Base-by-base conservation (phyloP, 2,888 invertebrate species). In the Callyntrura guangdongensis region DNA sequence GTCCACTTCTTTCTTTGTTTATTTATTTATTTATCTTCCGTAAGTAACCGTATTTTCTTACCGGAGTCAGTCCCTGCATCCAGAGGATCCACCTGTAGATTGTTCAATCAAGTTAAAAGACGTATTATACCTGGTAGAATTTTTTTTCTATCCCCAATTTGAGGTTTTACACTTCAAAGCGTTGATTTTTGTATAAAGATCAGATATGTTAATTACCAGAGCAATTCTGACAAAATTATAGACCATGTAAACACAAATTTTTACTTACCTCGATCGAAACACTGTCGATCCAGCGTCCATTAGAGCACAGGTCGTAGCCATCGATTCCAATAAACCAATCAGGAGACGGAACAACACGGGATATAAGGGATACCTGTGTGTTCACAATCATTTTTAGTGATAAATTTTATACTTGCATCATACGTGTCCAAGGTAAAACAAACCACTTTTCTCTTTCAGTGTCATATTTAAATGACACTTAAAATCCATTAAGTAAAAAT, bases 11-110 rank as follows among this genome's bases (percentile, higher is more conserved):
- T 47, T 47, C 8, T 27, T 14, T 36, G 17, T 47, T 74, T 49
- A n/a, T 22, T 22, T 49, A 49, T 49, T 47, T 56, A n/a, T 45
- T 56, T 3, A 3, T 25, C 12, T 47, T 25, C 22, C 1, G 36
- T 64, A 11, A 17, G 79, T 14, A 9, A 17, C 12, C 74, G 47
- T 74, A 17, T 27, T 49, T 77, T 36, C 91, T 89, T 89, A 92
- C 92, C 93, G 59, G 98, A 98, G 96, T 99, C 98, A 67, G 98
- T 98, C 83, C 99, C 99, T 14, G 98, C 98, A 95, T 99, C 99
- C 94, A 98, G 95, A 0, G 98, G 98, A 95, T 98, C 97, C 95
- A 98, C 97, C 97, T 97, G 95, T 74, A 22, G 83, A 64, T 17
- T 67, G 17, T 14, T 17, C 25, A 81, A 17, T 17, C 25, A 61